Evolutionary conservation across 2,888 invertebrate species (phyloP).

Genomic region (Asteroscopus sphinx): DNA sequence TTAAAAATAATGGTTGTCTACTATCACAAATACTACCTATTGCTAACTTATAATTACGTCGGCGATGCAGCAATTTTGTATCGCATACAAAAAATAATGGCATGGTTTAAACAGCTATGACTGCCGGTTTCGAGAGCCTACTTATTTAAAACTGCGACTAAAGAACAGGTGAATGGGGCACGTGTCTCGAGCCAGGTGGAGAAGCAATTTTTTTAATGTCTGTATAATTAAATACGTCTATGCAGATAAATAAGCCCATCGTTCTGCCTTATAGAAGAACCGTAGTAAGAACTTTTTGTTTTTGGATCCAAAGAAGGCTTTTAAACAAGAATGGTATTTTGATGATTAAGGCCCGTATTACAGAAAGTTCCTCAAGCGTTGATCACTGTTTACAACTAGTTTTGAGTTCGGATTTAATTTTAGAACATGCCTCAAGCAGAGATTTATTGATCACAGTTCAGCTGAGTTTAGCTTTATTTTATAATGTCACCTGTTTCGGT

Average conservation of each 20-base stretch:
- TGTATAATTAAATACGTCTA: slow-evolving; percentile 62
- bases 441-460: too few relatives aligned
- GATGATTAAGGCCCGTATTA: slow-evolving; percentile 22
- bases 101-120: slow-evolving; percentile 57
- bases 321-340: slow-evolving; percentile 15
- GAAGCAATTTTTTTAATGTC: slow-evolving; percentile 60
- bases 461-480: too few relatives aligned
- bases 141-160: slow-evolving; percentile 65
- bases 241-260: slow-evolving; percentile 54
- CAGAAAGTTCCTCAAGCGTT: too few relatives aligned
- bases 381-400: too few relatives aligned
- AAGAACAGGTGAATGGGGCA: slow-evolving; percentile 82
- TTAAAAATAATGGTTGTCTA: slow-evolving; percentile 41
- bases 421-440: too few relatives aligned
- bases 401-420: too few relatives aligned
- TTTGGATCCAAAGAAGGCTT: slow-evolving; percentile 9
- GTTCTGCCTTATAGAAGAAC: slow-evolving; percentile 8
- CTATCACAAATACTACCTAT: slow-evolving; percentile 42
- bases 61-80: slow-evolving; percentile 57
- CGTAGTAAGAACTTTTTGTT: slow-evolving; percentile 6
- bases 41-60: slow-evolving; percentile 51
- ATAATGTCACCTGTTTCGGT: too few relatives aligned
- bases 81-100: slow-evolving; percentile 67
- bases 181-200: slow-evolving; percentile 80
- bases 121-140: slow-evolving; percentile 59